Conservation (phyloP, 2,797 vertebrate genomes). For the Trachops cirrhosus region DNA sequence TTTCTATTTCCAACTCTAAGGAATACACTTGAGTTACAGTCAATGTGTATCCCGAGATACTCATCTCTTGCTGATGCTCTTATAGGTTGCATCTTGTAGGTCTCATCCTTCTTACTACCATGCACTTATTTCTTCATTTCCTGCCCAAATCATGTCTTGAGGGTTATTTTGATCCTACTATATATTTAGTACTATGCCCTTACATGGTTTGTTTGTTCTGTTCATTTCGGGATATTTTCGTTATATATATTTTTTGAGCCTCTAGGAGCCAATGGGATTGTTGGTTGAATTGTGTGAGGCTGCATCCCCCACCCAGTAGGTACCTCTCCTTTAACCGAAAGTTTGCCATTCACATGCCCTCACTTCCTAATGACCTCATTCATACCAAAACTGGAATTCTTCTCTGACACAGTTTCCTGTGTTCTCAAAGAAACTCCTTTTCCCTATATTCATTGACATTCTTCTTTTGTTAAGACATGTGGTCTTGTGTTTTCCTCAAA, state of each 20-base stretch:
- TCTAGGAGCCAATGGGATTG: neutral
- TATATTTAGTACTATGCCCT: neutral
- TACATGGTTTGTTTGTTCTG: neutral
- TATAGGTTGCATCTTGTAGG: neutral
- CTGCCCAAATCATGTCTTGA: neutral
- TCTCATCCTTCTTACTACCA: neutral
- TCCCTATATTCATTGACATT: slow-evolving; percentile 45
- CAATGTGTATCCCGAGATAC: neutral
- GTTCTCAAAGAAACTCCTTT: slow-evolving; percentile 54
- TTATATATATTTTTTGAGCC: neutral
- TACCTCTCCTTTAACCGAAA: slow-evolving; percentile 6
- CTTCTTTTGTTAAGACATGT: slow-evolving; percentile 71
- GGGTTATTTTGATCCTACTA: neutral
- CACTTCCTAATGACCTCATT: slow-evolving; percentile 43
- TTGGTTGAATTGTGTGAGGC: neutral
- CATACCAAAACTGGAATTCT: slow-evolving; percentile 31
- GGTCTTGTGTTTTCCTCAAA: slow-evolving; percentile 31
- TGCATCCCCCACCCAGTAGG: neutral
- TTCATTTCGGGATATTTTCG: neutral
- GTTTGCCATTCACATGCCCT: neutral
- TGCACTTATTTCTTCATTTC: neutral
- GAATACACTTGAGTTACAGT: neutral
- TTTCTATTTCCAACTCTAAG: neutral
- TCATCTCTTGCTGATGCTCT: neutral
- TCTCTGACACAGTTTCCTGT: slow-evolving; percentile 69